Evolutionary conservation across 2,113 vertebrate genomes (phyloP).

Genomic region (Rhinolophus sinicus): DNA sequence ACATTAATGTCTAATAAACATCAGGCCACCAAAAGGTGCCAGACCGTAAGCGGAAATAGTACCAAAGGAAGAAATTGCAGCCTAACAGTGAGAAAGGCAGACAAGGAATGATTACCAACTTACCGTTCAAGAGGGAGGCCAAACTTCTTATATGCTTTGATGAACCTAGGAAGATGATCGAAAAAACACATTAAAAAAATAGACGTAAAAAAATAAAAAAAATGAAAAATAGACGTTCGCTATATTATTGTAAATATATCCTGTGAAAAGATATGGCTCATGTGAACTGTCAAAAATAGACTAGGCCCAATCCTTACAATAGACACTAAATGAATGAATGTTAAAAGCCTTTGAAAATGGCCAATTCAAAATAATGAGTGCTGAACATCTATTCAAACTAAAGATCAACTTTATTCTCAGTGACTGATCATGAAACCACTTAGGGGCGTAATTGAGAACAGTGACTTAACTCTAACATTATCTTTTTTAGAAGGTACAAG

Average conservation of each 20-base stretch:
- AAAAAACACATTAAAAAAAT: slow-evolving; percentile 45
- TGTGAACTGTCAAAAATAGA: background rate
- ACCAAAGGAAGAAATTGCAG: background rate
- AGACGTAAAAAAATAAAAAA: no score
- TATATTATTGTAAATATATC: background rate
- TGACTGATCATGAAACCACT: background rate
- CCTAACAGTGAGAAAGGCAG: background rate
- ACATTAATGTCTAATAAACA: background rate
- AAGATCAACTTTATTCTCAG: background rate
- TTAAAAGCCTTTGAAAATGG: background rate
- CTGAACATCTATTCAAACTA: background rate
- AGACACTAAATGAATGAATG: background rate
- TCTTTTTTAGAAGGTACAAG: background rate
- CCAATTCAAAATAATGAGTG: background rate
- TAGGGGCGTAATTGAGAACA: background rate
- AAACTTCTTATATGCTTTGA: slow-evolving; percentile 99
- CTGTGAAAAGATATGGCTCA: background rate
- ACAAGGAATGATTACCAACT: slow-evolving; percentile 48
- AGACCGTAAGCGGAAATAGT: background rate
- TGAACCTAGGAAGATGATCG: slow-evolving; percentile 90
- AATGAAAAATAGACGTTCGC: background rate
- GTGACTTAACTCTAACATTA: background rate
- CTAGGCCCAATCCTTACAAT: background rate
- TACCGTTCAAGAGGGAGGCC: slow-evolving; percentile 97
- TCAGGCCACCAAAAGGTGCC: background rate